Evolutionary conservation across 2,797 vertebrate species (phyloP).

Genomic region (Gorsachius magnificus): DNA sequence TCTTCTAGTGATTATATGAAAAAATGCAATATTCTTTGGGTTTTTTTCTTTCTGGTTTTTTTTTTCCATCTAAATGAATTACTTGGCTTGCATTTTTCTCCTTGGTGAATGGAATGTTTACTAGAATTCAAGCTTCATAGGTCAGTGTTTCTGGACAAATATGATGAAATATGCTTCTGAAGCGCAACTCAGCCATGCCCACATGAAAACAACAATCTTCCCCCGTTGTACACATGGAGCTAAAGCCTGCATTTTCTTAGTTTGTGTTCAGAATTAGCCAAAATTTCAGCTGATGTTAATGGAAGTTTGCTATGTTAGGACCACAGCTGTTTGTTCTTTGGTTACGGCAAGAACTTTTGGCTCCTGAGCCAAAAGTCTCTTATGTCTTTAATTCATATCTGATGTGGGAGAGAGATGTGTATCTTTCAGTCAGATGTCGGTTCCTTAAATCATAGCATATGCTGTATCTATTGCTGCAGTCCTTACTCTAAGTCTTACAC

Average conservation of each 20-base stretch:
- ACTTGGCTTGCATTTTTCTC: background rate
- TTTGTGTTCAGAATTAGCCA: background rate
- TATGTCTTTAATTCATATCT: background rate
- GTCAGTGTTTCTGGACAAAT: background rate
- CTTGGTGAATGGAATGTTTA: background rate
- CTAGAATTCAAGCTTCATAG: background rate
- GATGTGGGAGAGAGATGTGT: accelerated
- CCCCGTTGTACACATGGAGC: background rate
- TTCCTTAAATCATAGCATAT: background rate
- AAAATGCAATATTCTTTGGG: background rate
- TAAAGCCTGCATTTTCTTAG: background rate
- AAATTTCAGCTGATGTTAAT: background rate
- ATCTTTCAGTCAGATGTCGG: background rate
- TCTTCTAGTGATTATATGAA: slow-evolving; percentile 38
- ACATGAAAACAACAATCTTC: background rate
- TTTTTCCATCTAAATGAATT: background rate
- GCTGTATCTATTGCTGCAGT: background rate
- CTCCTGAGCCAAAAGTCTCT: background rate
- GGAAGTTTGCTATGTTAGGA: background rate
- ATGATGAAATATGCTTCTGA: background rate
- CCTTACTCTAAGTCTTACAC: background rate
- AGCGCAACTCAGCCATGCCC: background rate
- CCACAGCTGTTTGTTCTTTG: background rate
- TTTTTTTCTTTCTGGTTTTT: background rate
- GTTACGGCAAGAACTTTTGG: background rate